These are phyloP conservation scores for Cliona cf. orientalis DNA, from an alignment of 37 sponge, comb jelly and placozoan genomes.

Conservation along the genomic window DNA sequence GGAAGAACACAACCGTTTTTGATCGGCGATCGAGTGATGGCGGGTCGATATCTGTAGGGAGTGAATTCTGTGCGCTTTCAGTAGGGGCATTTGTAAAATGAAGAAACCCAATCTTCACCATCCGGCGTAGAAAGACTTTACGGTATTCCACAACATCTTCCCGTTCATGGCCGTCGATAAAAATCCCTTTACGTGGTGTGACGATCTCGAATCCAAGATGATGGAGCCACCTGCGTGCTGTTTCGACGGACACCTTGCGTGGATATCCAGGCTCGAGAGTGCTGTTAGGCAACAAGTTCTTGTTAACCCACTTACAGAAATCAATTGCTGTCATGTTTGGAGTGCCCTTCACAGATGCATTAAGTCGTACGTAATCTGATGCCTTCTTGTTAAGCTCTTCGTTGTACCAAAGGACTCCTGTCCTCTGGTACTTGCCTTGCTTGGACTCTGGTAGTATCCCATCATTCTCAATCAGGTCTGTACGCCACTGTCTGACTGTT, in stretches of 20 bases:
- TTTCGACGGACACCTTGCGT: slow-evolving; percentile 15
- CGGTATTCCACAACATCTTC: slow-evolving; percentile 43
- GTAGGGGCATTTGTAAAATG: slow-evolving; percentile 21
- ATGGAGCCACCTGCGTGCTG: slow-evolving; percentile 54
- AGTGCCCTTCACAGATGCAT: slow-evolving; percentile 28
- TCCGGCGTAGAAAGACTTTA: slow-evolving; percentile 8
- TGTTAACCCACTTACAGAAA: slow-evolving; percentile 19
- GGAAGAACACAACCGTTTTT: background rate
- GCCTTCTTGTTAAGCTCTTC: slow-evolving; percentile 29
- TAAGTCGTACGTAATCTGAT: slow-evolving; percentile 21
- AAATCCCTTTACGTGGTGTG: slow-evolving; percentile 30
- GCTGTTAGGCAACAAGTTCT: background rate
- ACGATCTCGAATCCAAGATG: slow-evolving; percentile 35
- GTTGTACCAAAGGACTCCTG: background rate
- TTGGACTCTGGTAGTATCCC: slow-evolving; percentile 20
- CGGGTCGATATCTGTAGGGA: background rate
- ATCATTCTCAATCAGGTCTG: background rate
- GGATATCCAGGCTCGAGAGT: slow-evolving; percentile 43
- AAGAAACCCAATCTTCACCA: slow-evolving; percentile 23
- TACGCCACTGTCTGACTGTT: slow-evolving; percentile 34
- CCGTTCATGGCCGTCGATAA: slow-evolving; percentile 62
- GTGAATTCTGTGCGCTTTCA: background rate
- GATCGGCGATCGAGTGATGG: background rate
- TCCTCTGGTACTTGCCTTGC: slow-evolving; percentile 22
- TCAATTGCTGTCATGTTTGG: slow-evolving; percentile 11